Conservation (phyloP, 2,797 vertebrate species). For the Dendrocincla fuliginosa region DNA sequence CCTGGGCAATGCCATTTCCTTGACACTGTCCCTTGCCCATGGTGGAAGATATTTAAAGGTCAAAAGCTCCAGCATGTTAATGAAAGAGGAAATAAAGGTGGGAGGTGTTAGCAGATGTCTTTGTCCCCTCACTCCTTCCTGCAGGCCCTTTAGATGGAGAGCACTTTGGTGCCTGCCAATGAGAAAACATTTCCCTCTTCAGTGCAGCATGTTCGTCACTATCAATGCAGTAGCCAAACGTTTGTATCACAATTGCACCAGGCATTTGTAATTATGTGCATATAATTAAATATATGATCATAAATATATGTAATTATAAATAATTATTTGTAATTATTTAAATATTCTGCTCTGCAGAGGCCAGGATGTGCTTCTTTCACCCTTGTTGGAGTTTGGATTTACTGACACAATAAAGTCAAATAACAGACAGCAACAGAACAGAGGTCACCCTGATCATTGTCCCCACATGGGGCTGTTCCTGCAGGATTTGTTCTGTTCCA, state of each 20-base stretch:
- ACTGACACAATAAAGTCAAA: neutral
- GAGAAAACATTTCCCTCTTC: neutral
- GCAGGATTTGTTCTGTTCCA: neutral
- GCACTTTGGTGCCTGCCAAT: rapidly evolving
- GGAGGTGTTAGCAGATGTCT: neutral
- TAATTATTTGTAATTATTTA: neutral
- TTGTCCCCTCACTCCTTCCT: neutral
- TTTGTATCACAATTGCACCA: neutral
- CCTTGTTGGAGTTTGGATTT: neutral
- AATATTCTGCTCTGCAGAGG: neutral
- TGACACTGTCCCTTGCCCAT: rapidly evolving
- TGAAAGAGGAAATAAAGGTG: neutral
- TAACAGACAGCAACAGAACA: neutral
- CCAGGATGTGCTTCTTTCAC: neutral
- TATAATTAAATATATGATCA: neutral
- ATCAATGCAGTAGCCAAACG: neutral
- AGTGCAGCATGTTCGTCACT: rapidly evolving
- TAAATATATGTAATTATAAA: neutral
- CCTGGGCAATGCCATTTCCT: neutral
- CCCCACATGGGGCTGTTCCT: neutral
- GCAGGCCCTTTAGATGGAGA: neutral
- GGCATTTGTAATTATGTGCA: neutral
- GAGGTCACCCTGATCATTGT: neutral
- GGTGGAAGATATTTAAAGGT: neutral
- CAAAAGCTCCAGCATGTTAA: neutral